These are phyloP conservation scores for Zalophus californianus DNA, from an alignment of 2,797 vertebrate genomes.

Conservation along the genomic window DNA sequence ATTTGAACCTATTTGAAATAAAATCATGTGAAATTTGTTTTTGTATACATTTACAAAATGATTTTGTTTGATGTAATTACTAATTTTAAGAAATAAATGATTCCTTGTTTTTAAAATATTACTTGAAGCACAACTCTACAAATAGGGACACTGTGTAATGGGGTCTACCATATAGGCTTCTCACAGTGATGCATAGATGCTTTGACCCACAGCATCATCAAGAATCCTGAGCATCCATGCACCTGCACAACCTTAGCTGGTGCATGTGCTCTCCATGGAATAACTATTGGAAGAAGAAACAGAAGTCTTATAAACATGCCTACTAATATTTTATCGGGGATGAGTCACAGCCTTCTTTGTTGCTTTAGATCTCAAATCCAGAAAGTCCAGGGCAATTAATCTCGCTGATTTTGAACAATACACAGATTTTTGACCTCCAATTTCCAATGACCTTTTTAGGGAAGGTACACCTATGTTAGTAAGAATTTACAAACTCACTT, in stretches of 20 bases:
- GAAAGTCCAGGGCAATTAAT: background rate
- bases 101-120: background rate
- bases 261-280: background rate
- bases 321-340: background rate
- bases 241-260: background rate
- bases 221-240: background rate
- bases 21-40: background rate
- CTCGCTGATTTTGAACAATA: background rate
- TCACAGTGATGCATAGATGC: fast-evolving
- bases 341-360: background rate
- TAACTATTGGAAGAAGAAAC: background rate
- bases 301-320: background rate
- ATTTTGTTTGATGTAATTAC: background rate
- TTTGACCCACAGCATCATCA: no score
- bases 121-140: background rate
- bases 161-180: background rate
- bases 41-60: background rate
- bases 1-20: background rate
- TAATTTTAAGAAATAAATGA: background rate
- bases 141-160: fast-evolving
- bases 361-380: background rate
- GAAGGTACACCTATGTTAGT: background rate
- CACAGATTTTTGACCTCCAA: background rate
- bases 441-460: background rate
- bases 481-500: background rate